Percentiles rank a stretch among this genome's conserved stretches.
phyloP scores from a whole-genome alignment of 2,113 vertebrate species.

The Ictidomys tridecemlineatus region DNA sequence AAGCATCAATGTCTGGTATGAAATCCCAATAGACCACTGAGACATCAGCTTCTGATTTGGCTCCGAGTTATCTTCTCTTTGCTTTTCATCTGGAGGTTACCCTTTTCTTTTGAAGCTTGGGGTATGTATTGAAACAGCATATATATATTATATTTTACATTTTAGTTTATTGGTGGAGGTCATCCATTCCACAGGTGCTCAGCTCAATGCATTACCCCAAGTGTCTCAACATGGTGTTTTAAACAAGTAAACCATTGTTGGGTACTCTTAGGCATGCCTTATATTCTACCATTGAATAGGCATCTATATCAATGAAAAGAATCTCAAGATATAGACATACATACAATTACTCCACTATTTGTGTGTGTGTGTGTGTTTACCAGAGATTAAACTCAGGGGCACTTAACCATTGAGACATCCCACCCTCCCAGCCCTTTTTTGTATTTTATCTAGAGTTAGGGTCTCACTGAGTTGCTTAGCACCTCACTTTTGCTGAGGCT shows the following conservation, averaged over 20 bases:
- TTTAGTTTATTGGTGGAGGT: not conserved
- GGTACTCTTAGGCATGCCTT: not conserved
- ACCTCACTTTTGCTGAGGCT: no score
- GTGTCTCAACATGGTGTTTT: not conserved
- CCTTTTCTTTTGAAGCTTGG: not conserved
- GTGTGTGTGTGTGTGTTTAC: no score
- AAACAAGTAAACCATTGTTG: not conserved
- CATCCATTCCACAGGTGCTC: not conserved
- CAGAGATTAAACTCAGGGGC: no score
- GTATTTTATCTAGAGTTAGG: no score
- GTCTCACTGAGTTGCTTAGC: no score
- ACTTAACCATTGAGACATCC: no score
- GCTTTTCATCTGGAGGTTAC: not conserved
- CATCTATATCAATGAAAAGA: constrained; percentile 19
- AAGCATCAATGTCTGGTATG: not conserved
- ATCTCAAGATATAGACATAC: constrained; percentile 8
- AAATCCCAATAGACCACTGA: not conserved
- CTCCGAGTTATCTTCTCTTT: not conserved
- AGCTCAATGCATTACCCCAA: not conserved
- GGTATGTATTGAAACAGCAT: not conserved
- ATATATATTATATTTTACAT: not conserved
- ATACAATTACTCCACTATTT: constrained; percentile 10
- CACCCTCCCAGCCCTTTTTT: no score
- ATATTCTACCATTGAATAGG: no score
- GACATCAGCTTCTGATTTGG: not conserved